phyloP scores from a whole-genome alignment of 2,888 invertebrate genomes.

The Ganaspis brasiliensis region DNA sequence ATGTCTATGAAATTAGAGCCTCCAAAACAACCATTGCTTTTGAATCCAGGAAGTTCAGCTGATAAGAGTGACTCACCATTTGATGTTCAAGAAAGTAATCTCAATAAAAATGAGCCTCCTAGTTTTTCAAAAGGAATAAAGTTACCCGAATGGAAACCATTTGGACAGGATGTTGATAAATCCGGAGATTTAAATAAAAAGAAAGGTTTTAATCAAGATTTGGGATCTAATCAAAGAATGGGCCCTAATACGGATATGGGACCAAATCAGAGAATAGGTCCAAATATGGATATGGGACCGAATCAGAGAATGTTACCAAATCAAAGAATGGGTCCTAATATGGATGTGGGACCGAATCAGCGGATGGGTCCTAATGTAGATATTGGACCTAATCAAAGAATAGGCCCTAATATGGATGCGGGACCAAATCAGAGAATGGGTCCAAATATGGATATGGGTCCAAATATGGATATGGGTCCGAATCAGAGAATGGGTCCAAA shows the following conservation, averaged over 20 bases:
- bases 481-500: not conserved
- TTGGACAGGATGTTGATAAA: not conserved
- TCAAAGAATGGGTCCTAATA: not conserved
- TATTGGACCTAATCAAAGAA: not conserved
- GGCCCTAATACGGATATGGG: not conserved
- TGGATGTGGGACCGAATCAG: not conserved
- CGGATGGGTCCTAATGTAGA: not conserved
- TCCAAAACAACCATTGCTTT: slow-evolving; percentile 37
- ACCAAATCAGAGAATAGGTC: not conserved
- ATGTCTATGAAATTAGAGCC: slow-evolving; percentile 53
- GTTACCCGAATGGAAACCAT: slow-evolving; percentile 33
- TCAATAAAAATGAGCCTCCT: not conserved
- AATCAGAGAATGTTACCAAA: slow-evolving; percentile 6
- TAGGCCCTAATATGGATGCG: not conserved
- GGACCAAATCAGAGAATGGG: not conserved
- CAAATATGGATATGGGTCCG: not conserved
- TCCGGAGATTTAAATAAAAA: not conserved
- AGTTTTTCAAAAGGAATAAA: not conserved
- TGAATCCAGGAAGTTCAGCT: not conserved
- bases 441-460: not conserved
- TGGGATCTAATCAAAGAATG: not conserved
- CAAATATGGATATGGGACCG: not conserved
- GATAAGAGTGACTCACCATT: not conserved
- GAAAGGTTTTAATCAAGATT: not conserved
- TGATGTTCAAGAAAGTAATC: not conserved